A percentile compares a stretch with the other conserved stretches of the same genome.
These are phyloP conservation scores for Cyphomyrus plagiostoma DNA, from an alignment of 2,113 vertebrate species.

Conservation along the genomic window DNA sequence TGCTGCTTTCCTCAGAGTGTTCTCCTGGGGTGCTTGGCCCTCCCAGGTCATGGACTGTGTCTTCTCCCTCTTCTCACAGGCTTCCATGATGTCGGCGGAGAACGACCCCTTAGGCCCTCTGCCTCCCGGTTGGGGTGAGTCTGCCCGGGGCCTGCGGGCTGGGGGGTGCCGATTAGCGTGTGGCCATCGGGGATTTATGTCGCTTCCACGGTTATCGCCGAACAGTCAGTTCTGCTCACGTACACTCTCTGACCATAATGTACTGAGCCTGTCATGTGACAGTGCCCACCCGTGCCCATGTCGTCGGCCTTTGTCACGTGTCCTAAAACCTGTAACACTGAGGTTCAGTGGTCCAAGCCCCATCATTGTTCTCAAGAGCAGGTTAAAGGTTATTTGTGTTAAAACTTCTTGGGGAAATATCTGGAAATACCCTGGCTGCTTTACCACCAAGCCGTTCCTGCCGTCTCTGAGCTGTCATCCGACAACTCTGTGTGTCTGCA, in stretches of 20 bases:
- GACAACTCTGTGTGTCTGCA: background rate
- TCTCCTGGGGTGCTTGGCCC: background rate
- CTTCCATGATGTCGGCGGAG: slow-evolving; percentile 95
- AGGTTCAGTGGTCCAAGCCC: background rate
- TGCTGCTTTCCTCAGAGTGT: background rate
- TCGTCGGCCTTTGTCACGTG: background rate
- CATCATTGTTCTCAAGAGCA: background rate
- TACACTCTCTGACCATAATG: background rate
- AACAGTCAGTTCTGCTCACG: background rate
- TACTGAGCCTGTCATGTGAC: background rate
- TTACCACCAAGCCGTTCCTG: background rate
- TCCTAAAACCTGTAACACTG: background rate
- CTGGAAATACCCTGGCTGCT: background rate
- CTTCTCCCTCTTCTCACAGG: slow-evolving; percentile 57
- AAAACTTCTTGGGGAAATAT: background rate
- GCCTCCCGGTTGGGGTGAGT: slow-evolving; percentile 95
- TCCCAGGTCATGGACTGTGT: background rate
- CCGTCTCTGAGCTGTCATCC: background rate
- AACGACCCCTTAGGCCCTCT: slow-evolving; percentile 95
- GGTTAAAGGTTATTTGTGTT: background rate
- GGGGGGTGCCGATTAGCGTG: background rate
- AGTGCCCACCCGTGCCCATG: background rate
- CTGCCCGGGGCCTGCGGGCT: background rate
- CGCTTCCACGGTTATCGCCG: background rate
- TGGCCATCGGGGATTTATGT: background rate